Percentiles rank a stretch among this genome's conserved stretches.
phyloP scores from a whole-genome alignment of 2,113 vertebrate species.

The Thalassarche chlororhynchos region DNA sequence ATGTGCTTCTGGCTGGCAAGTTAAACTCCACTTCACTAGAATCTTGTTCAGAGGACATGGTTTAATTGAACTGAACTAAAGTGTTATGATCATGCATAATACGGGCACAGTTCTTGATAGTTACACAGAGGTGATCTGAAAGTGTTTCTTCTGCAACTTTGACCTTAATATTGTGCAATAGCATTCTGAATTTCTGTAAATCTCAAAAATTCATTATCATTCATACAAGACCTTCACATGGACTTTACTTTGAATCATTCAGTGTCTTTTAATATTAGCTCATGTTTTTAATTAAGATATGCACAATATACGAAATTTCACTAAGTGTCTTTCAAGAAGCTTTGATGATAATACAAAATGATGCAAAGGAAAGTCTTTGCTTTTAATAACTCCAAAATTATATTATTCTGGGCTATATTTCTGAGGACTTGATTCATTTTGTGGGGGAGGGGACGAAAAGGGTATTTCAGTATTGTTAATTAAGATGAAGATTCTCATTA shows the following conservation, averaged over 20 bases:
- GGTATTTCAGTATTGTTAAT: conserved; percentile 46
- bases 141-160: neutral
- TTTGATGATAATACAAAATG: conserved; percentile 43
- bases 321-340: neutral
- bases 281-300: conserved; percentile 43
- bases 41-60: neutral
- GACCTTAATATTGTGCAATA: neutral
- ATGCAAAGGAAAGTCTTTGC: neutral
- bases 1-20: neutral
- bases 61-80: neutral
- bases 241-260: neutral
- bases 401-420: conserved; percentile 28
- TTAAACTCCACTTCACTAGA: neutral
- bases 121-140: neutral
- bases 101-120: neutral
- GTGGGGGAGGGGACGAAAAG: neutral
- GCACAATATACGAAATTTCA: neutral
- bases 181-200: neutral
- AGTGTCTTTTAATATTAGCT: neutral
- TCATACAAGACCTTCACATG: neutral
- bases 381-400: conserved; percentile 29
- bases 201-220: neutral
- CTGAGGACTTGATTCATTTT: neutral
- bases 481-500: conserved; percentile 62
- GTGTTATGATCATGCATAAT: neutral